A percentile compares a stretch with the other conserved stretches of the same genome.
These are phyloP conservation scores for Alviniconcha marisindica DNA, from an alignment of 1,140 invertebrate species.

Conservation along the genomic window DNA sequence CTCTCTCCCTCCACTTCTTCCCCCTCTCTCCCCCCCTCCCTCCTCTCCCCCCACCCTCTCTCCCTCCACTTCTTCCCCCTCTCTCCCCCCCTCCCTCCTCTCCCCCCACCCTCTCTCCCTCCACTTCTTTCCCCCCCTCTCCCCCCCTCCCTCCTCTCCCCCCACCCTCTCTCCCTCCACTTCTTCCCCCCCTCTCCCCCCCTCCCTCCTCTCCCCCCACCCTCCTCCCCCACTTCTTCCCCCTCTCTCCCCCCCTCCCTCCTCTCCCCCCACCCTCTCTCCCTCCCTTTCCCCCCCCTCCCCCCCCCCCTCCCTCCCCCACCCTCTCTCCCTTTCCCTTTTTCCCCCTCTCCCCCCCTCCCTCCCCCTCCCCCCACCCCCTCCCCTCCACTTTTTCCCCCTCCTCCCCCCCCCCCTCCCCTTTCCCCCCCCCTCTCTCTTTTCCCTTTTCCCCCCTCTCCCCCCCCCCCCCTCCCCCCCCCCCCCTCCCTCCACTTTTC, in stretches of 20 bases:
- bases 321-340: constrained; percentile 3
- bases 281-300: not conserved
- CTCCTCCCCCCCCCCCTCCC: too few relatives aligned
- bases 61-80: too few relatives aligned
- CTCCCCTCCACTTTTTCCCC: too few relatives aligned
- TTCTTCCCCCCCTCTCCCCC: not conserved
- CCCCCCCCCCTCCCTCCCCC: too few relatives aligned
- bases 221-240: not conserved
- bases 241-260: not conserved
- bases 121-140: too few relatives aligned
- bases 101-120: not conserved
- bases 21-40: too few relatives aligned
- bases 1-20: too few relatives aligned
- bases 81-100: not conserved
- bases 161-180: too few relatives aligned
- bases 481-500: not conserved
- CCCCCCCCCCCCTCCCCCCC: not conserved
- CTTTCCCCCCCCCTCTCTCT: constrained; percentile 5
- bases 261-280: not conserved
- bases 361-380: too few relatives aligned
- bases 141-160: too few relatives aligned
- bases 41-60: too few relatives aligned
- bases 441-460: not conserved
- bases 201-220: not conserved
- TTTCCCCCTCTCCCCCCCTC: too few relatives aligned